phyloP scores from a whole-genome alignment of 2,888 invertebrate species.

The Netelia virgata region DNA sequence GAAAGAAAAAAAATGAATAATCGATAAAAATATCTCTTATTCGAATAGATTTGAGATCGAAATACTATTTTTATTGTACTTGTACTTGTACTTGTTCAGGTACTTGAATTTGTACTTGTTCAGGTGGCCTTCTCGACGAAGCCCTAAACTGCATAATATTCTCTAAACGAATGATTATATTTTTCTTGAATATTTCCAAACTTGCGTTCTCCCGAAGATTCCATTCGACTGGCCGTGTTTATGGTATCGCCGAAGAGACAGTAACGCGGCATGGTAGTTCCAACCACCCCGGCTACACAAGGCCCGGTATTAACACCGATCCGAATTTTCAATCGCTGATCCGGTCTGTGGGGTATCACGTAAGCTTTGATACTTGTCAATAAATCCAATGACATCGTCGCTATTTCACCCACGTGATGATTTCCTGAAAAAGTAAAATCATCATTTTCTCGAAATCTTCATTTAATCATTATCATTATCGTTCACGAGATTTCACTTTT shows the following conservation, averaged over 20 bases:
- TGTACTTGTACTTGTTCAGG: too few relatives aligned
- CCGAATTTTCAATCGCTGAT: constrained; percentile 91
- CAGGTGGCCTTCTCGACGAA: neutral
- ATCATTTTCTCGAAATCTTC: too few relatives aligned
- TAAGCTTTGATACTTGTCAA: constrained; percentile 92
- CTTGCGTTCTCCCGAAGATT: constrained; percentile 92
- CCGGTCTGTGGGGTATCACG: constrained; percentile 90
- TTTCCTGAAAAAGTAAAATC: constrained; percentile 86
- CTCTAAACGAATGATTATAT: too few relatives aligned
- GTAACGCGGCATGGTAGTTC: constrained; percentile 94
- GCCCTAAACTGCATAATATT: neutral
- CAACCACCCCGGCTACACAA: constrained; percentile 94
- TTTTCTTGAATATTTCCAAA: neutral
- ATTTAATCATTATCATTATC: neutral
- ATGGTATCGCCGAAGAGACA: constrained; percentile 95
- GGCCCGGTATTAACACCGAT: constrained; percentile 94
- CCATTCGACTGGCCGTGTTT: constrained; percentile 94
- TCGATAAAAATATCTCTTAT: too few relatives aligned
- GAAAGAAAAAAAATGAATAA: too few relatives aligned
- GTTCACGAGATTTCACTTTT: neutral
- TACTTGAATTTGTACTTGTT: too few relatives aligned
- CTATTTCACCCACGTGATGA: constrained; percentile 93
- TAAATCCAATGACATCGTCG: constrained; percentile 94
- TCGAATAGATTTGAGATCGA: too few relatives aligned
- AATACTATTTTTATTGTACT: too few relatives aligned